These are phyloP conservation scores for Atrina japonica DNA, from an alignment of 2,888 invertebrate species.

Conservation along the genomic window DNA sequence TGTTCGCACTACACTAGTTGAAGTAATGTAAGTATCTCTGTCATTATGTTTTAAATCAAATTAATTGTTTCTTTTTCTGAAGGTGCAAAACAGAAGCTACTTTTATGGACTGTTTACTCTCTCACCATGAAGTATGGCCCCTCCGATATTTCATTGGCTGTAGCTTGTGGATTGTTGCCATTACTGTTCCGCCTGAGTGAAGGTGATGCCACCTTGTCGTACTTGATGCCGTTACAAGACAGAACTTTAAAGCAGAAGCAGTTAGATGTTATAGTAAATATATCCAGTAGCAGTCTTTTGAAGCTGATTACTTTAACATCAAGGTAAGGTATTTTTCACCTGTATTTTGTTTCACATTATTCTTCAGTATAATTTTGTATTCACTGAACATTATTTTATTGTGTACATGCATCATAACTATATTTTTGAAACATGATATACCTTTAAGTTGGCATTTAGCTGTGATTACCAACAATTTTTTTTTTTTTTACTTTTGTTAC, in stretches of 20 bases:
- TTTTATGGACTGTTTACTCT: conserved; percentile 83
- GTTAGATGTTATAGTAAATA: conserved; percentile 70
- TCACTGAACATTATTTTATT: background rate
- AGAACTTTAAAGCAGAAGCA: conserved; percentile 64
- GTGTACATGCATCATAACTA: background rate
- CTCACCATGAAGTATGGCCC: conserved; percentile 84
- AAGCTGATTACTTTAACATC: conserved; percentile 84
- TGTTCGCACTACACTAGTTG: no score
- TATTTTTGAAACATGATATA: background rate
- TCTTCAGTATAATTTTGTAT: no score
- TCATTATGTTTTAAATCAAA: no score
- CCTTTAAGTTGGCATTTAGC: background rate
- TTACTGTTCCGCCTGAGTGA: conserved; percentile 81
- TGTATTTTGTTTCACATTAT: background rate
- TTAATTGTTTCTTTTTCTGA: no score
- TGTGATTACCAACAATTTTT: no score
- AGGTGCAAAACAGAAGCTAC: conserved; percentile 80
- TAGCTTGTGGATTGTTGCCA: conserved; percentile 83
- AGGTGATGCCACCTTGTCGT: conserved; percentile 70
- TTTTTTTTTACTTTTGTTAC: no score
- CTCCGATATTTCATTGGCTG: conserved; percentile 83
- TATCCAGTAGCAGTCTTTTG: conserved; percentile 83
- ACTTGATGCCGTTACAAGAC: conserved; percentile 64
- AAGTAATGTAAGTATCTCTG: no score
- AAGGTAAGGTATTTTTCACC: conserved; percentile 76